These are phyloP conservation scores for Gambusia yucatana DNA, from an alignment of 2,797 vertebrate genomes.

Conservation along the genomic window DNA sequence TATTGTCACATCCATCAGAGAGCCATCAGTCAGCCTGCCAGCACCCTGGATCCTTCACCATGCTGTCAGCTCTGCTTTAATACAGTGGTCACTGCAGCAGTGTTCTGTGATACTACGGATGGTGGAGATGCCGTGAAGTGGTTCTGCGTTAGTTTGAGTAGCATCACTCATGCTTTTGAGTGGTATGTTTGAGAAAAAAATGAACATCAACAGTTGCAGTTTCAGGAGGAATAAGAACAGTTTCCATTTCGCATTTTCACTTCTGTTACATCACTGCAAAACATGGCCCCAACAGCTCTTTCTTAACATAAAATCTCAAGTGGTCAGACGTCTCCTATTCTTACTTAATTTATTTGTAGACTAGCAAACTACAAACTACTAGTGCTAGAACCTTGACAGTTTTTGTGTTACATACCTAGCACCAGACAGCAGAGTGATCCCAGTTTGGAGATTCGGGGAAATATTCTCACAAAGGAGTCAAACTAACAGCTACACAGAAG, in stretches of 20 bases:
- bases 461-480: not conserved
- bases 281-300: not conserved
- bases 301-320: not conserved
- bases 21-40: slow-evolving; percentile 14
- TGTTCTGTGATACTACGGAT: not conserved
- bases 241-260: not conserved
- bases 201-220: not conserved
- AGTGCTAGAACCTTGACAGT: not conserved
- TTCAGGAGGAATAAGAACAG: not conserved
- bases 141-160: slow-evolving; percentile 2
- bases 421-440: not conserved
- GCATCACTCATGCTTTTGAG: not conserved
- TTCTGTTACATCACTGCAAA: not conserved
- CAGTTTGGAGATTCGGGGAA: not conserved
- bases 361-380: not conserved
- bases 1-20: slow-evolving; percentile 35
- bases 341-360: not conserved
- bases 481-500: not conserved
- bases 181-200: not conserved
- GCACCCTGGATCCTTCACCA: slow-evolving; percentile 14
- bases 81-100: slow-evolving; percentile 5
- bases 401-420: not conserved
- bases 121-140: not conserved
- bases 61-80: slow-evolving; percentile 18
- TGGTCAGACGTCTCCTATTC: not conserved